Evolutionary conservation across 2,113 vertebrate species (phyloP).

Genomic region (Tupaia chinensis): DNA sequence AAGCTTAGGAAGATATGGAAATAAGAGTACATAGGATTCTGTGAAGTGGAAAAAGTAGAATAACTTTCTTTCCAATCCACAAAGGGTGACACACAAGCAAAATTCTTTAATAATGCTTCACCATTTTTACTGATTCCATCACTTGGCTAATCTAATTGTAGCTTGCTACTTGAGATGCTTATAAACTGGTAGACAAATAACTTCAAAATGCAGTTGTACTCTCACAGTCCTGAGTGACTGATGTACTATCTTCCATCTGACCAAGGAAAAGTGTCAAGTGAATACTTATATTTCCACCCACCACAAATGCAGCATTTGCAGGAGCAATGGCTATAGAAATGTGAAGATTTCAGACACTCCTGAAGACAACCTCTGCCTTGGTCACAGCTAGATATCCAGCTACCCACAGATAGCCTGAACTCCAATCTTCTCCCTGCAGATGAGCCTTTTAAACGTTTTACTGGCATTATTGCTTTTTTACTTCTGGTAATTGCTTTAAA

Average conservation of each 20-base stretch:
- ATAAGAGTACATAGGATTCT: background rate
- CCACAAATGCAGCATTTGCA: background rate
- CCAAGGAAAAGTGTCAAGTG: background rate
- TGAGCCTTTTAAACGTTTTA: conserved; percentile 81
- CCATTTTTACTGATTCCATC: background rate
- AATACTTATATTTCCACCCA: background rate
- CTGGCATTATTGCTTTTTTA: conserved; percentile 85
- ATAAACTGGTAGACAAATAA: background rate
- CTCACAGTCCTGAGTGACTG: rapidly evolving
- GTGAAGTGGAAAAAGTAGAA: background rate
- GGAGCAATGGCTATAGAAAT: background rate
- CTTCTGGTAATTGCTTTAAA: conserved; percentile 92
- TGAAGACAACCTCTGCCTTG: background rate
- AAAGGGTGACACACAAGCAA: background rate
- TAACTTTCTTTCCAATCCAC: background rate
- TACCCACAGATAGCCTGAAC: conserved; percentile 15
- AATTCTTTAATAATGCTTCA: background rate
- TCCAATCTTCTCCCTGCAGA: conserved; percentile 68
- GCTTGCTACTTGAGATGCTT: background rate
- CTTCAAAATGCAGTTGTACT: background rate
- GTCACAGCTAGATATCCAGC: background rate
- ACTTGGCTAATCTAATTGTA: background rate
- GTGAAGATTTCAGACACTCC: background rate
- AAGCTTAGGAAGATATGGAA: background rate
- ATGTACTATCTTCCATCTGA: background rate